Evolutionary conservation across 2,888 invertebrate genomes (phyloP), one percentile per base, ranked within the genome.

Genomic region (Caenorhabditis afra): DNA sequence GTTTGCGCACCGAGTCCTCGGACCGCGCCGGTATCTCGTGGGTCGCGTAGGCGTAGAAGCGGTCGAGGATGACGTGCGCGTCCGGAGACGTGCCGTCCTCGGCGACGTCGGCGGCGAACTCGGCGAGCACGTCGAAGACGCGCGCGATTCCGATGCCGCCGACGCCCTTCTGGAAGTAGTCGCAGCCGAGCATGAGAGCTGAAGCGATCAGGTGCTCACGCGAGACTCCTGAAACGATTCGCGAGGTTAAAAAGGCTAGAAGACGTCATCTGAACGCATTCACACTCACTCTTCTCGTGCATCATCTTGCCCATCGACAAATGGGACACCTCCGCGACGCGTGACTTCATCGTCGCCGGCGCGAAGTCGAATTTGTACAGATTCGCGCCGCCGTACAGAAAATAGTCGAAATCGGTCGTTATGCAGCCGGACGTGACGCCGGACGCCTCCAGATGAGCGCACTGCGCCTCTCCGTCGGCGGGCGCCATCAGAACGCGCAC

Each of bases 381-480:
- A 5, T 94, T 94, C 83, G 93, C 93, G 0, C 96, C 98, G 0
- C 98, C 98, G 92, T 98, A 99, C 0, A 98, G 92, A 96, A 97
- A 99, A 86, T 97, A 94, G 92, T 99, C 98, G 86, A 96, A 96
- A 91, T 99, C 99, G 90, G 97, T 97, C 0, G 98, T 97, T 57
- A 98, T 95, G 0, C 96, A 96, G 7, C 97, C 98, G 90, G 96
- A 94, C 0, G 87, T 86, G 53, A 95, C 92, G 57, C 94, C 93
- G 1, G 93, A 92, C 62, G 92, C 92, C 91, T 96, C 95, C 18
- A 96, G 92, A 91, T 94, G 95, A 0, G 97, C 98, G 91, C 98
- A 99, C 90, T 99, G 98, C 0, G 98, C 97, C 92, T 99, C 98
- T 0, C 98, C 98, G 92, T 99, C 98, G 94, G 94, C 95, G 1